These are phyloP conservation scores for Campoplex capitator DNA, from an alignment of 2,888 invertebrate genomes.

Conservation along the genomic window DNA sequence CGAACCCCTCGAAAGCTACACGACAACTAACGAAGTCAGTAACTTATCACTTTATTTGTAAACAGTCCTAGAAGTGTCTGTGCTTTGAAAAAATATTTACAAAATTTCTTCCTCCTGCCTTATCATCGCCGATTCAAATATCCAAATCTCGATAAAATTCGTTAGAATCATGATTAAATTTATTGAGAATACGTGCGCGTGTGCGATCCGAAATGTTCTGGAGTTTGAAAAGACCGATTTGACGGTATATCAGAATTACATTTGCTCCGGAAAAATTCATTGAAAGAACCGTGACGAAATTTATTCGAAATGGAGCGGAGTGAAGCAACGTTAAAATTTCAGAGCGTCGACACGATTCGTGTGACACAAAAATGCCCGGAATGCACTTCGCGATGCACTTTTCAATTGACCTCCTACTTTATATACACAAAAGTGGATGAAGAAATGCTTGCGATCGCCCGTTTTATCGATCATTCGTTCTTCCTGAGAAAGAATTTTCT, in stretches of 20 bases:
- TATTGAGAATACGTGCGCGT: not conserved
- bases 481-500: not conserved
- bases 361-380: slow-evolving; percentile 1
- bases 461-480: not conserved
- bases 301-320: not conserved
- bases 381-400: slow-evolving; percentile 56
- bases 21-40: slow-evolving; percentile 62
- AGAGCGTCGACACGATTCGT: not conserved
- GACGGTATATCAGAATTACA: not conserved
- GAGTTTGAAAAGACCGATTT: not conserved
- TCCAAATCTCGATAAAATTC: not conserved
- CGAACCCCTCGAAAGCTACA: slow-evolving; percentile 50
- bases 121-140: not conserved
- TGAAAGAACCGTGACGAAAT: not conserved
- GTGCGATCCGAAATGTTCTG: not conserved
- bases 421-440: not conserved
- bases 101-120: not conserved
- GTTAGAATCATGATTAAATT: not conserved
- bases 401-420: slow-evolving; percentile 27
- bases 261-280: not conserved
- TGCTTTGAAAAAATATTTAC: not conserved
- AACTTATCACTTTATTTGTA: not conserved
- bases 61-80: not conserved
- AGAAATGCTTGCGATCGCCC: not conserved
- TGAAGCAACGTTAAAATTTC: slow-evolving; percentile 11